phyloP scores from a whole-genome alignment of 2,888 invertebrate species.

The Buathra laborator region DNA sequence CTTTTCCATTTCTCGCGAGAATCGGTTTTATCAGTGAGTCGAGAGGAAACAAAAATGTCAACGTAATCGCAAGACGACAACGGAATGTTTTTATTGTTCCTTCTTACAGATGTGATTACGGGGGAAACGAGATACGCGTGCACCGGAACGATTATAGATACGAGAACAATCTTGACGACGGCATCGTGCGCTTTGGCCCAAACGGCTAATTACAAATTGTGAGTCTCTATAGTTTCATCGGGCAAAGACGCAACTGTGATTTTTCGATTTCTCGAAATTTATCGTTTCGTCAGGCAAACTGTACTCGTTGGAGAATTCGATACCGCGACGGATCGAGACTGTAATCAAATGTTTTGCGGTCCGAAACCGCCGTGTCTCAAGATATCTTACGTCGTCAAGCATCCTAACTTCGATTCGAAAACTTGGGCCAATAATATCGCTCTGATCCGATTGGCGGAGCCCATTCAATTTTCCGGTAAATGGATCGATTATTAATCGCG shows the following conservation, averaged over 20 bases:
- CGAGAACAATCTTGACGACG: conserved; percentile 89
- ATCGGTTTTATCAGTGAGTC: conserved; percentile 91
- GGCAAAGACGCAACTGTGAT: no score
- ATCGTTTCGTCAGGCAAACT: conserved; percentile 87
- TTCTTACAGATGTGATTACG: conserved; percentile 88
- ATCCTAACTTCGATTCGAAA: conserved; percentile 89
- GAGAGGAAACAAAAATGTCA: neutral
- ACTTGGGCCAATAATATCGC: conserved; percentile 90
- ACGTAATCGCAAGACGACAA: neutral
- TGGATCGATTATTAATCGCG: conserved; percentile 52
- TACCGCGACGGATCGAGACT: conserved; percentile 90
- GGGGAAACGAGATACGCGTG: conserved; percentile 92
- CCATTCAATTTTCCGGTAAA: conserved; percentile 89
- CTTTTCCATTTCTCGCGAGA: conserved; percentile 92
- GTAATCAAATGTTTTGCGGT: conserved; percentile 90
- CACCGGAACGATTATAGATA: conserved; percentile 90
- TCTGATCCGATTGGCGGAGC: conserved; percentile 89
- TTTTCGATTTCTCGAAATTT: neutral
- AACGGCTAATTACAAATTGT: conserved; percentile 92
- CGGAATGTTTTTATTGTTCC: conserved; percentile 24
- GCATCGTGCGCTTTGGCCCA: conserved; percentile 93
- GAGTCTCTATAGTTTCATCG: conserved; percentile 82
- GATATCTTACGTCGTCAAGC: conserved; percentile 91
- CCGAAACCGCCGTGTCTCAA: conserved; percentile 90
- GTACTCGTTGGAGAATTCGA: conserved; percentile 92